Percentiles rank a stretch among this genome's conserved stretches.
Evolutionary conservation across 2,888 invertebrate genomes (phyloP).

Genomic region (Lycophotia porphyrea): DNA sequence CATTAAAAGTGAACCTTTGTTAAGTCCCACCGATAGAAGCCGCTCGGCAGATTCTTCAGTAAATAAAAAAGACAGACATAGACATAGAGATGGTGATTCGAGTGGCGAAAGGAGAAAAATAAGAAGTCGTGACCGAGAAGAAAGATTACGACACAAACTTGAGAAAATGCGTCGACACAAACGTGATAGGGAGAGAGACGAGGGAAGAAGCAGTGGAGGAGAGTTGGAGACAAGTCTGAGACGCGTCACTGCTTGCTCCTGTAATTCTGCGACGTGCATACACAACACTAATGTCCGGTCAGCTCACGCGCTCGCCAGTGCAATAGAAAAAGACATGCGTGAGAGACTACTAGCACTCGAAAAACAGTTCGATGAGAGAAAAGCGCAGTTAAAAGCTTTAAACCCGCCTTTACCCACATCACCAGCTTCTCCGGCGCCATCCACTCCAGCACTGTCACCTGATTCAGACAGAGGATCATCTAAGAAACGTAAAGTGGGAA

Average conservation of each 20-base stretch:
- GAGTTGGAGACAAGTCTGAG: constrained; percentile 85
- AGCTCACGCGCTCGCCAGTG: constrained; percentile 91
- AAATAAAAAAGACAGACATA: constrained; percentile 82
- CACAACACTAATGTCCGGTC: constrained; percentile 84
- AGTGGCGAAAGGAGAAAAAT: constrained; percentile 84
- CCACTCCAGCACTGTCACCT: constrained; percentile 86
- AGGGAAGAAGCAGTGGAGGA: constrained; percentile 76
- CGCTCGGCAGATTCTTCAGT: constrained; percentile 69
- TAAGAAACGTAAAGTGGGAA: constrained; percentile 95
- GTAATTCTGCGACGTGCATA: constrained; percentile 76
- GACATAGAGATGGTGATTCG: constrained; percentile 83
- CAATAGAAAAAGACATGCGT: constrained; percentile 95
- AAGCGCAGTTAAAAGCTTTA: constrained; percentile 94
- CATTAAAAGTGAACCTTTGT: constrained; percentile 82
- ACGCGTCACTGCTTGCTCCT: constrained; percentile 84
- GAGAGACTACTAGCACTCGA: constrained; percentile 95
- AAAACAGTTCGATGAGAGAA: constrained; percentile 95
- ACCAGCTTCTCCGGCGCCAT: constrained; percentile 84
- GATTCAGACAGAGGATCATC: constrained; percentile 90
- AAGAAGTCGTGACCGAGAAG: constrained; percentile 83
- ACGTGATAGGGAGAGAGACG: constrained; percentile 82
- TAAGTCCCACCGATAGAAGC: constrained; percentile 80
- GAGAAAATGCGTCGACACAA: constrained; percentile 87
- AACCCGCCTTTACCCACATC: constrained; percentile 89
- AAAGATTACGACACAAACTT: constrained; percentile 84